Evolutionary conservation across 2,888 invertebrate species (phyloP).

Genomic region (Willowsia nigromaculata): DNA sequence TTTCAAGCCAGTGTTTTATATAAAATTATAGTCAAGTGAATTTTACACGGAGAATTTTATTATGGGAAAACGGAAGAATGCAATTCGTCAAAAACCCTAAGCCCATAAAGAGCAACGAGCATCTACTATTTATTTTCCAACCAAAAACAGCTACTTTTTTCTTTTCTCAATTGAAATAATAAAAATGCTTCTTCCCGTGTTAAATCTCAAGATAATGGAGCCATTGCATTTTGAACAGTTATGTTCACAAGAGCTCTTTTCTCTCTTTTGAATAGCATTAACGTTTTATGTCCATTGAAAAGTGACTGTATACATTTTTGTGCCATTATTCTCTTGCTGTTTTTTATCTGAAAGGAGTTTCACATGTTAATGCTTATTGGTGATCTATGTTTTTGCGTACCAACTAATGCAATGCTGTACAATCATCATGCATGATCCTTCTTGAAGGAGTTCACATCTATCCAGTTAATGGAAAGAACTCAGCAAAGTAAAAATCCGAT

Average conservation of each 20-base stretch:
- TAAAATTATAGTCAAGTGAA: neutral
- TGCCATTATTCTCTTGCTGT: conserved; percentile 45
- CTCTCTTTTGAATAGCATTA: conserved; percentile 28
- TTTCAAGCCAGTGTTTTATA: neutral
- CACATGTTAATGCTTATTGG: conserved; percentile 38
- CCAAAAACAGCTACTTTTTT: conserved; percentile 6
- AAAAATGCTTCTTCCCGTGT: conserved; percentile 62
- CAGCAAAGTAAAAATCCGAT: neutral
- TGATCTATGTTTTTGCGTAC: conserved; percentile 24
- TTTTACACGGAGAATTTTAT: neutral
- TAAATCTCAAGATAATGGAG: conserved; percentile 63
- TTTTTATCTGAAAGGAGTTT: conserved; percentile 33
- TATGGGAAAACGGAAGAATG: neutral
- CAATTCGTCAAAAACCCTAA: conserved; percentile 8
- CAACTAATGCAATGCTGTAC: neutral
- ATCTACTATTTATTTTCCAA: conserved; percentile 14
- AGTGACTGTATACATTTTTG: neutral
- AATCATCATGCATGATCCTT: neutral
- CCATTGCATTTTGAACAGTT: conserved; percentile 64
- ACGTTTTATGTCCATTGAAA: conserved; percentile 19
- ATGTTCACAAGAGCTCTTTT: conserved; percentile 44
- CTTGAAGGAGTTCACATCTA: neutral
- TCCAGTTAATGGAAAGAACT: conserved; percentile 1
- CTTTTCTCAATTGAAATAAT: conserved; percentile 15
- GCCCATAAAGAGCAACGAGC: neutral